Evolutionary conservation across 2,888 invertebrate species (phyloP), one percentile per base, ranked within the genome.

Genomic region (Archaeoteleia sp.): DNA sequence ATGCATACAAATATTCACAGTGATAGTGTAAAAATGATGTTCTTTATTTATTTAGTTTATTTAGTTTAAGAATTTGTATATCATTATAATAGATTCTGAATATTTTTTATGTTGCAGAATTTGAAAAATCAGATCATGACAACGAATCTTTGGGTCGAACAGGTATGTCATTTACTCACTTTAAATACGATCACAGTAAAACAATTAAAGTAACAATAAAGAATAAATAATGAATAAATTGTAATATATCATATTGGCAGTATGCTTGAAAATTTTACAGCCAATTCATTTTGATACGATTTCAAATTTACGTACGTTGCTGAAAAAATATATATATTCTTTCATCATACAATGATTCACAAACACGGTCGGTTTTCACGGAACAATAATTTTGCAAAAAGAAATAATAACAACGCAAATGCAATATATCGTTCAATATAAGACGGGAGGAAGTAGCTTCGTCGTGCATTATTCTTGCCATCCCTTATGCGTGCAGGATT

Each of bases 61-160:
- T 1, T 23, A 4, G 5, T 15, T 37, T 13, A 12, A 8, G 6
- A 23, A n/a, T n/a, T n/a, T n/a, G n/a, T n/a, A n/a, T n/a, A n/a
- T n/a, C n/a, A n/a, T n/a, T n/a, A n/a, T n/a, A n/a, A n/a, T 6
- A 14, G 14, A 12, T 1, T 30, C 2, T 10, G 25, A 34, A 42
- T 9, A 48, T 34, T 35, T 27, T 57, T 53, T 37, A 2, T 42
- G 62, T 79, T 88, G 62, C 88, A 91, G 91, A 91, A 90, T 81
- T 87, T 91, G 78, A 90, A 89, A 82, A 90, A 90, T 82, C 90
- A 91, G 83, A 90, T 91, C 71, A 89, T 91, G 89, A 90, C 90
- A 62, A 90, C 90, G 46, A 91, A 90, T 79, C 87, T 91, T 25
- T 91, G 90, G 90, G 88, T 91, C 34, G 88, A 89, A 73, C 90